These are phyloP conservation scores for Columbina picui DNA, from an alignment of 2,113 vertebrate genomes.

Conservation along the genomic window DNA sequence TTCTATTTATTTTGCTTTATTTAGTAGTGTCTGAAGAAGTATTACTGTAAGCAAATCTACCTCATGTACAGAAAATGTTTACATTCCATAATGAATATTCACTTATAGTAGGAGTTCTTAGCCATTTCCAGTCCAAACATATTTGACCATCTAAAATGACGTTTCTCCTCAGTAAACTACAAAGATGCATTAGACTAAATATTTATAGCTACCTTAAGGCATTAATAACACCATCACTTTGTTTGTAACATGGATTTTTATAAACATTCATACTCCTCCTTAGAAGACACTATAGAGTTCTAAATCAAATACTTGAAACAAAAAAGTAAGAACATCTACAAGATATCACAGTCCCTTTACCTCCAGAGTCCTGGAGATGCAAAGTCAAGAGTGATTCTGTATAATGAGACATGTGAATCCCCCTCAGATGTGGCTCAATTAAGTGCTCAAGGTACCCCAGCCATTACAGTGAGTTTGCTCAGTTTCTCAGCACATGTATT, in stretches of 20 bases:
- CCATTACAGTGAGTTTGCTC: not conserved
- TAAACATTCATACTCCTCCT: not conserved
- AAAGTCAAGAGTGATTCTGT: not conserved
- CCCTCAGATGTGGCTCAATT: fast-evolving
- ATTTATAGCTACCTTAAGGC: not conserved
- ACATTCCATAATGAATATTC: not conserved
- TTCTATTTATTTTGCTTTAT: not conserved
- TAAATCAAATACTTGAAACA: not conserved
- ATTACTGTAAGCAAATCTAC: not conserved
- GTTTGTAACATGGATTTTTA: not conserved
- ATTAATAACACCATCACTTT: conserved; percentile 12
- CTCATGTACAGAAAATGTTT: not conserved
- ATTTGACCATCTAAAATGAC: not conserved
- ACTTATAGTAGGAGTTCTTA: not conserved
- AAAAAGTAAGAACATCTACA: not conserved
- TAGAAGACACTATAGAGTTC: not conserved
- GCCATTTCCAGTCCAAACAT: not conserved
- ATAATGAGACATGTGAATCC: not conserved
- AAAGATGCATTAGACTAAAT: not conserved
- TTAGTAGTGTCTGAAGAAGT: not conserved
- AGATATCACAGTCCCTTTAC: not conserved
- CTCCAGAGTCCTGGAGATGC: not conserved
- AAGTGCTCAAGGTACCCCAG: fast-evolving
- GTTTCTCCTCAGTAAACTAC: not conserved
- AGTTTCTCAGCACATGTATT: not conserved